A percentile compares a stretch with the other conserved stretches of the same genome.
Conservation (phyloP, 2,888 invertebrate genomes). For the Adelognathus sp. region DNA sequence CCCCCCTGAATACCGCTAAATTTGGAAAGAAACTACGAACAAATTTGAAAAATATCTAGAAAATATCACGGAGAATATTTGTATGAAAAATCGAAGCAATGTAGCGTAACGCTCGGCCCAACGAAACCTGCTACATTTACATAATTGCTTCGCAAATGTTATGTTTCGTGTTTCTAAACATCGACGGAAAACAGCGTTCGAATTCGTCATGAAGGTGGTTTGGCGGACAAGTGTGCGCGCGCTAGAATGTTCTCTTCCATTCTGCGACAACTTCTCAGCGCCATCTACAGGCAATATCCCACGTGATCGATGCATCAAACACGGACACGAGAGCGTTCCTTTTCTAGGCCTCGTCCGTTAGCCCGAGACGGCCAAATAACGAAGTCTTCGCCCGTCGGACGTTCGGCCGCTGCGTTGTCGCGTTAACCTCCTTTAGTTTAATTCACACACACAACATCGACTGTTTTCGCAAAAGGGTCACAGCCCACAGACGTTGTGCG, state of each 20-base stretch:
- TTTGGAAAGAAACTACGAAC: too few species aligned
- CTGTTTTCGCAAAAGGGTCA: not conserved
- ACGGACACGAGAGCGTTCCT: conserved; percentile 14
- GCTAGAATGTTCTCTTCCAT: conserved; percentile 35
- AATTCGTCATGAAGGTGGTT: not conserved
- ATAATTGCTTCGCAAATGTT: too few species aligned
- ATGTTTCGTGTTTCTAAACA: too few species aligned
- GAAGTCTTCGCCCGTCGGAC: conserved; percentile 13
- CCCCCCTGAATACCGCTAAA: too few species aligned
- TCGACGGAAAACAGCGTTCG: not conserved
- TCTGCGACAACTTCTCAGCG: conserved; percentile 17
- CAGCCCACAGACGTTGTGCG: not conserved
- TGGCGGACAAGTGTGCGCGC: not conserved
- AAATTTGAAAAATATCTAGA: too few species aligned
- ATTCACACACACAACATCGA: too few species aligned
- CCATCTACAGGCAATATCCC: conserved; percentile 28
- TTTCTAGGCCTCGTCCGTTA: conserved; percentile 16
- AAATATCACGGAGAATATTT: too few species aligned
- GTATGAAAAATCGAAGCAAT: too few species aligned
- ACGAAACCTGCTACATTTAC: too few species aligned
- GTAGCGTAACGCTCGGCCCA: too few species aligned
- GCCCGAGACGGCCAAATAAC: conserved; percentile 14
- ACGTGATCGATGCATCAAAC: conserved; percentile 17
- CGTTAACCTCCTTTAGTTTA: not conserved
- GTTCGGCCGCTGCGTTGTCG: conserved; percentile 1